These are phyloP conservation scores for Polymixis flavicincta DNA, from an alignment of 2,888 invertebrate species.

Conservation along the genomic window DNA sequence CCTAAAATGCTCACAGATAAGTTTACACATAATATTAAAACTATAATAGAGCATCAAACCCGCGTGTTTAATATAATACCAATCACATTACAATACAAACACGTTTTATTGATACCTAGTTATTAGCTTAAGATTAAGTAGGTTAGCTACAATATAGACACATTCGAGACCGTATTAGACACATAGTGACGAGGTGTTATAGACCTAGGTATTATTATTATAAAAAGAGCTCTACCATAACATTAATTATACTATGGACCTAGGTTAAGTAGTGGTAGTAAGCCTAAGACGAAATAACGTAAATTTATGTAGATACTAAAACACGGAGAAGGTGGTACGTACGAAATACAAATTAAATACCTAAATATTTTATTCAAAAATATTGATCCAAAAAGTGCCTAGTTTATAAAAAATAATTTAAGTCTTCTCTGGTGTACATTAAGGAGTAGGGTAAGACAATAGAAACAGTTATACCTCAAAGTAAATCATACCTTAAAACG, in stretches of 20 bases:
- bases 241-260: neutral
- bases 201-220: neutral
- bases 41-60: neutral
- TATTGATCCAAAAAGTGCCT: neutral
- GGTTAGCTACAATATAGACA: neutral
- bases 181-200: neutral
- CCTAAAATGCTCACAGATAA: neutral
- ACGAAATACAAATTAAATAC: neutral
- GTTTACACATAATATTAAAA: neutral
- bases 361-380: constrained; percentile 15
- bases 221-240: neutral
- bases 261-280: neutral
- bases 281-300: neutral
- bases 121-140: neutral
- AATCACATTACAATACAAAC: neutral
- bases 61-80: constrained; percentile 7
- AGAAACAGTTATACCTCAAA: neutral
- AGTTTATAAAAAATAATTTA: neutral
- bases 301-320: neutral
- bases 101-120: neutral
- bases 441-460: neutral
- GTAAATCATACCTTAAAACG: neutral
- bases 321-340: neutral
- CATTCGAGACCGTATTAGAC: neutral
- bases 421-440: constrained; percentile 17